Evolutionary conservation across 2,113 vertebrate genomes (phyloP), one percentile per base, ranked within the genome.

Genomic region (Rana temporaria): DNA sequence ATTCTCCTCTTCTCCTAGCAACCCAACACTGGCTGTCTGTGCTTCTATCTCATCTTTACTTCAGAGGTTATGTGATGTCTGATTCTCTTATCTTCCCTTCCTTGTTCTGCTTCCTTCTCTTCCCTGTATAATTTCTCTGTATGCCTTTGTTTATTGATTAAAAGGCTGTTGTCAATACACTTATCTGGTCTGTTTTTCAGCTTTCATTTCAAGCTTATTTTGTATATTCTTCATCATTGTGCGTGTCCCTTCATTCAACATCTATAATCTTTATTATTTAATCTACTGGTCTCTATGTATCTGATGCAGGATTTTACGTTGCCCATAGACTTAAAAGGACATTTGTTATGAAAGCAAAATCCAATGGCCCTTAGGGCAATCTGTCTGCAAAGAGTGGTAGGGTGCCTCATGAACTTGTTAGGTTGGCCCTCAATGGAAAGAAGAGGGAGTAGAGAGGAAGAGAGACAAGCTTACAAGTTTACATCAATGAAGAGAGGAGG

Each of bases 1-100:
- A 8, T 71, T 56, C 52, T 71, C 57, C 19, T 81, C 56, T 59
- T 81, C 67, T 62, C 78, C 78, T 81, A 81, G 78, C 78, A 81
- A 81, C 78, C 68, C 32, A 81, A 52, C 17, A 24, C 62, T 55
- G 63, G 38, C 63, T 56, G 48, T 78, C 76, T 67, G 63, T 67
- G 24, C 76, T 57, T 63, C 55, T 57, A 81, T 70, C 78, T 81
- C 57, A 71, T 81, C 67, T 81, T 32, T 62, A 71, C 67, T 78
- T 78, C 76, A 78, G 62, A 66, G 76, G 56, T 30, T 71, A 71
- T 17, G 56, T 30, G 63, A 71, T 17, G 38, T 63, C 67, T 71
- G 66, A 34, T 19, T 71, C 32, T 72, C 55, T 62, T 67, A 78
- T 66, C 63, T 67, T 26, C 3, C 20, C 15, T 70, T 70, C 38